A percentile compares a stretch with the other conserved stretches of the same genome.
Evolutionary conservation across 1,140 invertebrate genomes (phyloP).

Genomic region (Parasteatoda tepidariorum): DNA sequence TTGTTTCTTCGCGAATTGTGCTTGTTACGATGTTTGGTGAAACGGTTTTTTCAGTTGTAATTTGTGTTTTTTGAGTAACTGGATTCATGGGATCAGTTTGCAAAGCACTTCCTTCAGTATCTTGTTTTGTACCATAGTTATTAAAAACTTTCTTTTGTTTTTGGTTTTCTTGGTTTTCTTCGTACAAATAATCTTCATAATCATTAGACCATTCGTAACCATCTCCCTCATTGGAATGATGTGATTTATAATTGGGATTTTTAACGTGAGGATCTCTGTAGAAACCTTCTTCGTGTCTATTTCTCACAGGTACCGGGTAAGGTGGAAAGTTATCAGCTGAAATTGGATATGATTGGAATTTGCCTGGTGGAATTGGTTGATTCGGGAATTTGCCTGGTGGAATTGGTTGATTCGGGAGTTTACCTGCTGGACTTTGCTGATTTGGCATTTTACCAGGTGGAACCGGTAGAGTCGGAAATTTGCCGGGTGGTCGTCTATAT

Average conservation of each 20-base stretch:
- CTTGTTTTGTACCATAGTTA: not conserved
- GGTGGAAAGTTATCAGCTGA: too few relatives aligned
- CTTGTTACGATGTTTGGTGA: too few relatives aligned
- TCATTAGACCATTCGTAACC: slow-evolving; percentile 11
- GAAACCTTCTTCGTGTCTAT: slow-evolving; percentile 1
- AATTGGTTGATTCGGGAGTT: too few relatives aligned
- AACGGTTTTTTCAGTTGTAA: not conserved
- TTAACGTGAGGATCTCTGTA: not conserved
- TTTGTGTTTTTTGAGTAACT: not conserved
- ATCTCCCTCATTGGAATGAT: not conserved
- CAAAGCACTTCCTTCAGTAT: not conserved
- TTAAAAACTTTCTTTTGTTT: not conserved
- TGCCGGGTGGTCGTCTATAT: slow-evolving; percentile 5
- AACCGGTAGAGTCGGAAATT: slow-evolving; percentile 21
- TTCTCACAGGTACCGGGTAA: not conserved
- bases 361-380: too few relatives aligned
- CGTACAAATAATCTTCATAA: slow-evolving; percentile 42
- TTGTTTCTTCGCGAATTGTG: not conserved
- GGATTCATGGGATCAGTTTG: not conserved
- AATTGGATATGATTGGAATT: too few relatives aligned
- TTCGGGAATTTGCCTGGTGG: too few relatives aligned
- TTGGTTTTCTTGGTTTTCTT: not conserved
- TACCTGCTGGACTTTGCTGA: too few relatives aligned
- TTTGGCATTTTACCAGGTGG: too few relatives aligned
- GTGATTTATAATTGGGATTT: slow-evolving; percentile 15